A percentile compares a stretch with the other conserved stretches of the same genome.
Evolutionary conservation across 1,140 invertebrate genomes (phyloP).

Genomic region (Euwallacea fornicatus): DNA sequence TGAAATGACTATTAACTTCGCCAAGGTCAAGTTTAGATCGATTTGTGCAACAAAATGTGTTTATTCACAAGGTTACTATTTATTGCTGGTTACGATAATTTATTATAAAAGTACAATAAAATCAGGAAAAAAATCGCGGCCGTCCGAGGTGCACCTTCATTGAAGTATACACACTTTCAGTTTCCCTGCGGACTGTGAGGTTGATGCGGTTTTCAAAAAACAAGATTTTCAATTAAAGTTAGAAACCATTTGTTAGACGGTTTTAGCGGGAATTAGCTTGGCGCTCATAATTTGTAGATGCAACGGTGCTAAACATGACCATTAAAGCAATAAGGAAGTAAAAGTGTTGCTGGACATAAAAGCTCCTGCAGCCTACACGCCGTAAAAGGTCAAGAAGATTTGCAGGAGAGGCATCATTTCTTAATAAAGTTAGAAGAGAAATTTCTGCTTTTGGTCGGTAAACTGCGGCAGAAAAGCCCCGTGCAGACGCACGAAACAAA

Average conservation of each 20-base stretch:
- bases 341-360: slow-evolving; percentile 9
- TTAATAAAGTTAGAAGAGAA: background rate
- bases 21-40: slow-evolving; percentile 34
- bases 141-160: background rate
- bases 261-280: background rate
- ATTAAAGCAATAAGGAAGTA: slow-evolving; percentile 19
- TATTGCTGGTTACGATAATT: slow-evolving; percentile 23
- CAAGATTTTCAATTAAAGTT: no score
- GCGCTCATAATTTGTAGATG: background rate
- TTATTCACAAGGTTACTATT: slow-evolving; percentile 34
- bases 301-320: slow-evolving; percentile 3
- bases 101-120: slow-evolving; percentile 33
- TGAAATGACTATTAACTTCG: slow-evolving; percentile 30
- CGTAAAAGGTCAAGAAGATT: slow-evolving; percentile 20
- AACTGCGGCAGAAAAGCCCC: no score
- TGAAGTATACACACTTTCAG: slow-evolving; percentile 7
- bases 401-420: background rate
- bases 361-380: slow-evolving; percentile 6
- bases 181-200: background rate
- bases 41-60: slow-evolving; percentile 35
- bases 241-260: background rate
- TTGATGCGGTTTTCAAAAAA: no score
- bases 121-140: slow-evolving; percentile 21
- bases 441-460: background rate
- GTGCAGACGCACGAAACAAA: no score